Conservation (phyloP, 2,113 vertebrate species). For the Octodon degus region DNA sequence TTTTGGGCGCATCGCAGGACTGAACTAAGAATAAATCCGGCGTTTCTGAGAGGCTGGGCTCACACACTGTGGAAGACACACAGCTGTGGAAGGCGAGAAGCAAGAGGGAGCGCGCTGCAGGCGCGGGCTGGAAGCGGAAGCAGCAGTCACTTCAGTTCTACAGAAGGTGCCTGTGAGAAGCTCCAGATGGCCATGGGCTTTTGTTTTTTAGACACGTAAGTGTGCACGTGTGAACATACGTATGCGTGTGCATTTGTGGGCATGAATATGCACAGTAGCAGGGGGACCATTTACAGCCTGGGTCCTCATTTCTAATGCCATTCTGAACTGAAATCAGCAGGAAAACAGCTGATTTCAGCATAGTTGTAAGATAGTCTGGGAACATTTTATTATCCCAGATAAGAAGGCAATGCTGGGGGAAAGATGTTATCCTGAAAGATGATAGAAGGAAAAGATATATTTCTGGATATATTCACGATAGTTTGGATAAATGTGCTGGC, state of each 20-base stretch:
- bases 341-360: background rate
- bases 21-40: background rate
- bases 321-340: background rate
- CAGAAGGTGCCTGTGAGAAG: background rate
- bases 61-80: background rate
- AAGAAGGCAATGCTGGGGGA: background rate
- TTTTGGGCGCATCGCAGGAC: background rate
- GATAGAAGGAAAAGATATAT: too few species aligned
- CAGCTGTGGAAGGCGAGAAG: background rate
- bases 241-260: background rate
- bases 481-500: too few species aligned
- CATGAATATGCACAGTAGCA: background rate
- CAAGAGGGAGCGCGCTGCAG: background rate
- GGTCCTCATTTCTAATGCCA: background rate
- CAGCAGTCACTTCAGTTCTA: background rate
- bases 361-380: background rate
- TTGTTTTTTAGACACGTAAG: background rate
- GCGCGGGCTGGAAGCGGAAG: background rate
- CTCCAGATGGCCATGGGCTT: background rate
- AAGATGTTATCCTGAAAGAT: background rate
- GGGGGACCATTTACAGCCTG: background rate
- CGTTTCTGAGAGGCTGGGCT: background rate
- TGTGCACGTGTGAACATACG: background rate
- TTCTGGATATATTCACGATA: too few species aligned
- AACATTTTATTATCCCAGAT: background rate